Evolutionary conservation across 2,113 vertebrate genomes (phyloP), one percentile per base, ranked within the genome.

Genomic region (Oostethus manadensis): DNA sequence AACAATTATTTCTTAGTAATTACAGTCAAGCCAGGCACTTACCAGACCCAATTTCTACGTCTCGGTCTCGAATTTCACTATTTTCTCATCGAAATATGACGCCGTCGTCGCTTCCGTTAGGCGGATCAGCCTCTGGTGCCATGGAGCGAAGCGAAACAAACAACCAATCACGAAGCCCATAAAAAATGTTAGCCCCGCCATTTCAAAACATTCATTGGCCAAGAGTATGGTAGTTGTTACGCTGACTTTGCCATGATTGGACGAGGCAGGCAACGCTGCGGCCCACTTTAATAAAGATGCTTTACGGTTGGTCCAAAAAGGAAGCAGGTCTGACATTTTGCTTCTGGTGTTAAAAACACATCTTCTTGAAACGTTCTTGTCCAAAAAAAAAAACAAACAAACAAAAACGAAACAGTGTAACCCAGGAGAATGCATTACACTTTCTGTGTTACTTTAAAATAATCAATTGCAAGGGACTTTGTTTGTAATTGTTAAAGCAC

Each of bases 281-380:
- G 68, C 82, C 84, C 81, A 84, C 79, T 70, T 20, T 48, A 53
- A 43, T 10, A 45, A 56, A 48, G 1, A 49, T 46, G 51, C 0
- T 1, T 56, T 22, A 58, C 70, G 77, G 86, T 88, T 88, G 87
- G 88, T 18, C 70, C 0, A 10, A 1, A n/a, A 47, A 0, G 16
- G 60, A 56, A 49, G 66, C 56, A 60, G 44, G 83, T 76, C 83
- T 88, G 85, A 87, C 88, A 89, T 89, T 89, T 87, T 87, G 86
- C 88, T 74, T 87, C 66, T 58, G 58, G 66, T 74, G 71, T 82
- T 76, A 80, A 80, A 83, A n/a, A n/a, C n/a, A n/a, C 83, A 87
- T 86, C 69, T 83, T 84, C 69, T 83, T 84, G 74, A 70, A 63
- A 26, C 17, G 23, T 54, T n/a, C n/a, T n/a, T n/a, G n/a, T n/a